These are phyloP conservation scores for Helarctos malayanus DNA, from an alignment of 2,797 vertebrate species.

Conservation along the genomic window DNA sequence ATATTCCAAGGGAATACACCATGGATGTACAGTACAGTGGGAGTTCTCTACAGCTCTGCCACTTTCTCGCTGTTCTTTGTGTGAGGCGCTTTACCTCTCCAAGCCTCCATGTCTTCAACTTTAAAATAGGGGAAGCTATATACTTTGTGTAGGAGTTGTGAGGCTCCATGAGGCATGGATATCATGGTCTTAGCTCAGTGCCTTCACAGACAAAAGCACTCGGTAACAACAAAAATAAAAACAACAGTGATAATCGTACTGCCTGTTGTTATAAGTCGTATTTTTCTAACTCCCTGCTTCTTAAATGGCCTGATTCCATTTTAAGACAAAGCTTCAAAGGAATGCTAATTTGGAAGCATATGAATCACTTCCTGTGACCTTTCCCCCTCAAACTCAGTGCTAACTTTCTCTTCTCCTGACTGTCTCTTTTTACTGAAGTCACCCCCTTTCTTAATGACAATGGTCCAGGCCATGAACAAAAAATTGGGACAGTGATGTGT, in stretches of 20 bases:
- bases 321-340: neutral
- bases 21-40: too few relatives aligned
- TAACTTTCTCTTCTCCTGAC: neutral
- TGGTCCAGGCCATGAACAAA: neutral
- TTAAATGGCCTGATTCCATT: neutral
- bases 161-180: neutral
- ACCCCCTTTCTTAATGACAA: neutral
- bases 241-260: neutral
- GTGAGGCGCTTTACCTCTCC: neutral
- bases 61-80: neutral
- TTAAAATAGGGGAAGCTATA: neutral
- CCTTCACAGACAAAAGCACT: neutral
- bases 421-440: neutral
- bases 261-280: neutral
- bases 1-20: neutral
- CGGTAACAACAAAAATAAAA: neutral
- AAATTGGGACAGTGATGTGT: neutral
- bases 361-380: neutral
- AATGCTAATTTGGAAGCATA: neutral
- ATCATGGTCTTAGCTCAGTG: neutral
- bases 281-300: constrained; percentile 22
- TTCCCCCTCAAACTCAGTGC: neutral
- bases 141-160: neutral
- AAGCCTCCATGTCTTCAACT: neutral
- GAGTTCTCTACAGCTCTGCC: neutral